These are phyloP conservation scores for Phalacrocorax brasilianus DNA, from an alignment of 2,113 vertebrate species.

Conservation along the genomic window DNA sequence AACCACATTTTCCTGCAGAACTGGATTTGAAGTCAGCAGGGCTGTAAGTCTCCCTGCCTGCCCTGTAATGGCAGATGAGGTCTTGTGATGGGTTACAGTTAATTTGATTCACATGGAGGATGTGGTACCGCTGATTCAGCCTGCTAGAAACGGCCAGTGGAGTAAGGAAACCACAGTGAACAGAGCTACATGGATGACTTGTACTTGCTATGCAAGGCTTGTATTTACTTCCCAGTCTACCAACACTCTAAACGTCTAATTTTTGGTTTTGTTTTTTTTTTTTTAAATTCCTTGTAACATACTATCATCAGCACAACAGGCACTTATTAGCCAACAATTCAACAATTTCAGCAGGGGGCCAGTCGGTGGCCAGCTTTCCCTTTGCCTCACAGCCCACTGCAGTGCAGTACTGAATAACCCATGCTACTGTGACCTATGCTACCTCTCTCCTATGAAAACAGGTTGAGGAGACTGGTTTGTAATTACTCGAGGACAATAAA, in stretches of 20 bases:
- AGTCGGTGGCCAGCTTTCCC: neutral
- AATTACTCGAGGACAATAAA: neutral
- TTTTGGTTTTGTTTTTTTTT: neutral
- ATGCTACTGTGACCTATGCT: neutral
- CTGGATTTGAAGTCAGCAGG: neutral
- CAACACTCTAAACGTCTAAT: neutral
- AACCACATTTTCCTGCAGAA: neutral
- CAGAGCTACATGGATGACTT: neutral
- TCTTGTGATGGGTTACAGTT: neutral
- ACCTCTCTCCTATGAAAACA: neutral
- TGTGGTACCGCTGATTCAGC: constrained; percentile 5
- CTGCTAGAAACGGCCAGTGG: neutral
- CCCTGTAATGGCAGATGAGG: neutral
- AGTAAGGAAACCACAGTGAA: neutral
- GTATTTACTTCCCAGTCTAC: neutral
- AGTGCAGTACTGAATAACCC: neutral
- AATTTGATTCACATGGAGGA: neutral
- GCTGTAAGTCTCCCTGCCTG: neutral
- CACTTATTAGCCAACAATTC: neutral
- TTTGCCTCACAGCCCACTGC: neutral
- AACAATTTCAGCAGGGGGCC: neutral
- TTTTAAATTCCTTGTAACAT: neutral
- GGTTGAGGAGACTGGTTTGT: neutral
- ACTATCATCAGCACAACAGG: neutral
- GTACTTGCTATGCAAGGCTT: neutral